Evolutionary conservation across 2,888 invertebrate genomes (phyloP).

Genomic region (Ophioninae sp.): DNA sequence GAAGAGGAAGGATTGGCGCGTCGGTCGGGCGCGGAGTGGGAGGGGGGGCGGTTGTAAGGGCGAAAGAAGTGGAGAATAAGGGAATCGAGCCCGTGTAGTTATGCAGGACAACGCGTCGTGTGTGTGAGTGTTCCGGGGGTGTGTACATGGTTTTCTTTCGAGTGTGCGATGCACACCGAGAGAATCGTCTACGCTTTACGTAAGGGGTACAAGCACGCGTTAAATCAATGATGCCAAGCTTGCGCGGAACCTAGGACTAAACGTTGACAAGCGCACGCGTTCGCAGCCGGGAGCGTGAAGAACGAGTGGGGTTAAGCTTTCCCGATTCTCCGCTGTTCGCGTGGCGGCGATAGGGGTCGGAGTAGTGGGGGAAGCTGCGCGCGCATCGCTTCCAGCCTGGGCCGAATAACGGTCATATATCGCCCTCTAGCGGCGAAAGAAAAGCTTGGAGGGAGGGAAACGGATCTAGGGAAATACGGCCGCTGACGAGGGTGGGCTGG

Average conservation of each 20-base stretch:
- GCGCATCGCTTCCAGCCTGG: constrained; percentile 60
- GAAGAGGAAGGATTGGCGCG: too few species aligned
- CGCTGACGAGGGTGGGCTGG: constrained; percentile 22
- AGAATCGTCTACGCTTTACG: constrained; percentile 61
- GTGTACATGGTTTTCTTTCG: constrained; percentile 21
- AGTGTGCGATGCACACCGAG: constrained; percentile 11
- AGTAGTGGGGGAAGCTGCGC: not conserved
- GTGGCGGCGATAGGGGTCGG: not conserved
- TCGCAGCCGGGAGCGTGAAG: constrained; percentile 64
- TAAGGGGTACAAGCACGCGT: constrained; percentile 67
- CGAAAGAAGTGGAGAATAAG: constrained; percentile 20
- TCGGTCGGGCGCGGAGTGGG: not conserved
- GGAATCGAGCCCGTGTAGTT: constrained; percentile 20
- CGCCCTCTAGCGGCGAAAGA: not conserved
- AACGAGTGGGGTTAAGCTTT: constrained; percentile 16
- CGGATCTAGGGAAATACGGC: constrained; percentile 39
- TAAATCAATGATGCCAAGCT: constrained; percentile 80
- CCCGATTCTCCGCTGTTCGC: constrained; percentile 1
- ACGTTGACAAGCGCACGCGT: constrained; percentile 67
- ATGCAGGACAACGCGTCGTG: constrained; percentile 21
- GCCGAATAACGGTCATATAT: constrained; percentile 5
- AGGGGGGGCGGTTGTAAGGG: not conserved
- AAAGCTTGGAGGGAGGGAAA: constrained; percentile 39
- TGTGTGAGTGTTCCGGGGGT: constrained; percentile 31
- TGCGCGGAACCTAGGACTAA: constrained; percentile 73